These are phyloP conservation scores for Ectobius pallidus DNA, from an alignment of 2,888 invertebrate genomes.

Conservation along the genomic window DNA sequence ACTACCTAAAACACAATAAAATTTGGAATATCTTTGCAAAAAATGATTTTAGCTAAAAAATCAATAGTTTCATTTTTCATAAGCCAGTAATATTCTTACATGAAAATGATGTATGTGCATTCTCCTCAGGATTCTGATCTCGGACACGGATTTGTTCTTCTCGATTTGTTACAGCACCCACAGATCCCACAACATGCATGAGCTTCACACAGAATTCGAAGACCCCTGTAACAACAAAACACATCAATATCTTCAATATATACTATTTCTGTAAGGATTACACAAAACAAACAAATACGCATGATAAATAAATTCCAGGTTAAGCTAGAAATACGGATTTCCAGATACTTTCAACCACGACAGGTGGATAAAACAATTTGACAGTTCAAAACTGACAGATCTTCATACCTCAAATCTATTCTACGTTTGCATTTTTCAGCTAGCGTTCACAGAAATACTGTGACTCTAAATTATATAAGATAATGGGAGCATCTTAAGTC, in stretches of 20 bases:
- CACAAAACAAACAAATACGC: too few relatives aligned
- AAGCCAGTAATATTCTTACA: background rate
- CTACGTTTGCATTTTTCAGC: slow-evolving; percentile 9
- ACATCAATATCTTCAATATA: too few relatives aligned
- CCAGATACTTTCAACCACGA: background rate
- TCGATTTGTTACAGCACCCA: slow-evolving; percentile 16
- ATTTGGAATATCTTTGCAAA: too few relatives aligned
- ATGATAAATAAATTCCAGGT: too few relatives aligned
- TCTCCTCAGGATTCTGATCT: slow-evolving; percentile 18
- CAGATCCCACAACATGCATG: slow-evolving; percentile 40
- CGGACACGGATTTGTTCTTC: background rate
- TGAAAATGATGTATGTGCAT: background rate
- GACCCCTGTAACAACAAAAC: background rate
- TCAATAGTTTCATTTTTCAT: too few relatives aligned
- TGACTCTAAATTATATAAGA: background rate
- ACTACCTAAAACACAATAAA: too few relatives aligned
- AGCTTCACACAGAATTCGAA: slow-evolving; percentile 17
- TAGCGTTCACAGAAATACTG: background rate
- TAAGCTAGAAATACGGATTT: too few relatives aligned
- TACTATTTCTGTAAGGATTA: too few relatives aligned
- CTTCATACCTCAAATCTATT: slow-evolving; percentile 10
- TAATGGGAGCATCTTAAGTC: too few relatives aligned
- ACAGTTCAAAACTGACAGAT: background rate
- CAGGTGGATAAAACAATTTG: slow-evolving; percentile 2
- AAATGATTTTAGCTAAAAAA: too few relatives aligned